Evolutionary conservation across 2,113 vertebrate species (phyloP).

Genomic region (Rynchops niger): DNA sequence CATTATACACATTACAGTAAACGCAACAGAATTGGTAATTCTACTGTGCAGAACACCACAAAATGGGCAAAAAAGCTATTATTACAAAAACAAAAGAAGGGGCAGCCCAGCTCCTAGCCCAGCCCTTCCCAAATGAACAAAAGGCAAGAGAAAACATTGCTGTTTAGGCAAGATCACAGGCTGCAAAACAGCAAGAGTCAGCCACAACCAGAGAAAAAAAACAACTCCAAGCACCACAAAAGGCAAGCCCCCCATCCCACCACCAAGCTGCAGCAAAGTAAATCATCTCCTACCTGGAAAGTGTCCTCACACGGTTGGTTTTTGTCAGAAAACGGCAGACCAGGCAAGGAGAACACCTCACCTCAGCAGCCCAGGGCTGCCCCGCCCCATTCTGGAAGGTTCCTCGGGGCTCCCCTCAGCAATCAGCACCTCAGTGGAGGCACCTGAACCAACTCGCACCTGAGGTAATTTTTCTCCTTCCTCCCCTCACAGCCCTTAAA

Average conservation of each 20-base stretch:
- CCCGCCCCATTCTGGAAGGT: not conserved
- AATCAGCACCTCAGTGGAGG: not conserved
- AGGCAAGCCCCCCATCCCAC: accelerated
- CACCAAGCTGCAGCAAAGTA: accelerated
- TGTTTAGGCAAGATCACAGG: not conserved
- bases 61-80: not conserved
- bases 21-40: accelerated
- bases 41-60: not conserved
- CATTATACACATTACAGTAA: not conserved
- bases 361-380: not conserved
- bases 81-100: not conserved
- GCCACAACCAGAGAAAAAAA: not conserved
- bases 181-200: not conserved
- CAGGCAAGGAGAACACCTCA: accelerated
- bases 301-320: accelerated
- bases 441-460: not conserved
- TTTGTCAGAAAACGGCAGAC: accelerated
- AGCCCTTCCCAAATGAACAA: not conserved
- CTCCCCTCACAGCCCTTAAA: not conserved
- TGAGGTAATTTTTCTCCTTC: not conserved
- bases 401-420: not conserved
- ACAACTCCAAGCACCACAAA: not conserved
- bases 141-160: not conserved
- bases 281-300: not conserved
- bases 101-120: too few species aligned